Percentiles rank a stretch among this genome's conserved stretches.
Evolutionary conservation across 2,113 vertebrate species (phyloP).

Genomic region (Megaptera novaeangliae): DNA sequence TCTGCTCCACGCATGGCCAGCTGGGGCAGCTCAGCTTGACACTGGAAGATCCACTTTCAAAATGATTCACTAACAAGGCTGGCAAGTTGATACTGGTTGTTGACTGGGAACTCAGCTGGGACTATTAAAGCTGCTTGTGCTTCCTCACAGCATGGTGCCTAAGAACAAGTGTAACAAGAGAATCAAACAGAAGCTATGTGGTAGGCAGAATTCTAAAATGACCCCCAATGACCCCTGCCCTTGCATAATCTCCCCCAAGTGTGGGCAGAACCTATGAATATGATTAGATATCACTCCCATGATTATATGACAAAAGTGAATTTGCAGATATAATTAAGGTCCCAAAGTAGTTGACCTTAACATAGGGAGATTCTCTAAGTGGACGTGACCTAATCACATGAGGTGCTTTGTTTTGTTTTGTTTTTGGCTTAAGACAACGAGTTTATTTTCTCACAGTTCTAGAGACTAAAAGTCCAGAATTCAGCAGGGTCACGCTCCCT

Average conservation of each 20-base stretch:
- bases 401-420: not conserved
- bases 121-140: not conserved
- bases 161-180: not conserved
- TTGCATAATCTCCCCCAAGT: not conserved
- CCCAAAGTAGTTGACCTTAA: not conserved
- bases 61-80: not conserved
- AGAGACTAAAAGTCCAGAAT: not conserved
- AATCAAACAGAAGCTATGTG: not conserved
- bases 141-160: not conserved
- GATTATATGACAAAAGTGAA: not conserved
- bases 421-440: not conserved
- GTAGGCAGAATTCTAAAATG: not conserved
- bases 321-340: not conserved
- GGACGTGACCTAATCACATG: not conserved
- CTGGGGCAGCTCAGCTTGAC: not conserved
- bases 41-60: not conserved
- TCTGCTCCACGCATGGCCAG: not conserved
- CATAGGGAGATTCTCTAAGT: not conserved
- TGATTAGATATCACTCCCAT: not conserved
- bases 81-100: not conserved
- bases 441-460: not conserved
- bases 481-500: not conserved
- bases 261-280: not conserved
- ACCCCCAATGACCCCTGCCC: not conserved
- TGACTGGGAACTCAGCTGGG: not conserved